Base-by-base conservation (phyloP, 2,797 vertebrate species). In the Scarus forsteni region DNA sequence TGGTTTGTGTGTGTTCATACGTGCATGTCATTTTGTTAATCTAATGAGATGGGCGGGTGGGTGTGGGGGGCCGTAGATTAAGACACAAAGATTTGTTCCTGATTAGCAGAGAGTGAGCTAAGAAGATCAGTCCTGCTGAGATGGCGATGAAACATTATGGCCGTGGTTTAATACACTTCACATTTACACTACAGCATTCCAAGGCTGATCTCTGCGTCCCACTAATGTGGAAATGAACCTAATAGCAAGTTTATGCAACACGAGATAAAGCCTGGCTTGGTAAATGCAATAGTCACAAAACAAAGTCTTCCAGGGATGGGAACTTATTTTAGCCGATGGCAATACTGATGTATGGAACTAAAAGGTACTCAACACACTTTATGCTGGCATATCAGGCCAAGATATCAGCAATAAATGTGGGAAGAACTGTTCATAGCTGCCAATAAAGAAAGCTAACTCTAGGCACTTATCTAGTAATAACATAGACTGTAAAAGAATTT, bases 21-120 rank as follows among this genome's bases (percentile, higher is more conserved):
- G 87, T 87, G 80, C 80, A 80, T 88, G 91, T 91, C 76, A 92
- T 94, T 90, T 90, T 83, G 90, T 92, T 93, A 93, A 93, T 93
- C 90, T 93, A 94, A 92, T 93, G 88, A 87, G 88, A 90, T 92
- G 83, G 75, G 85, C 59, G 79, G 88, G 85, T 69, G 69, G 79
- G 81, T 85, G 84, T 84, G 68, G 85, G 84, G 90, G 90, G 83
- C 72, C 60, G 62, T 88, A 89, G 92, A 93, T 93, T 93, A 93
- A 77, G 67, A 77, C 80, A 69, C 83, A 89, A 85, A 87, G 90
- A 88, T 79, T 85, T 87, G 84, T 75, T 85, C 76, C 83, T 92
- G 92, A 93, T 94, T 92, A 94, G 78, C 90, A 85, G 92, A 93
- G 91, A 93, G 93, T 91, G 92, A 92, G 88, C 77, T 92, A 93